Evolutionary conservation across 2,888 invertebrate genomes (phyloP).

Genomic region (Limenitis camilla): DNA sequence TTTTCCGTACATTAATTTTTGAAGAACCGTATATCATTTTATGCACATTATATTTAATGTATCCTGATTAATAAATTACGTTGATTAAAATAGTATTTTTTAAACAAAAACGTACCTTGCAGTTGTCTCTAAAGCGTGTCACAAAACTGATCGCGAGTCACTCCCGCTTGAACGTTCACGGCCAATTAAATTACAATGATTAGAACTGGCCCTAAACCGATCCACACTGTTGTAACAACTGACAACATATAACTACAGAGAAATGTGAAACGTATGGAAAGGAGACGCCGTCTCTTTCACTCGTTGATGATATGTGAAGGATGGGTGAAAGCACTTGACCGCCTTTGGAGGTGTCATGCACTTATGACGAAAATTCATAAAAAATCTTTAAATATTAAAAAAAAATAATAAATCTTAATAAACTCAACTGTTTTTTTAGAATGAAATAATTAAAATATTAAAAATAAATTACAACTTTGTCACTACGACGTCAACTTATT

Average conservation of each 20-base stretch:
- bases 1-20: too few relatives aligned
- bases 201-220: slow-evolving; percentile 53
- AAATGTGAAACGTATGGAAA: slow-evolving; percentile 69
- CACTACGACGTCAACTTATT: background rate
- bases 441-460: too few relatives aligned
- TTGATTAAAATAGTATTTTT: background rate
- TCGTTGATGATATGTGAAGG: slow-evolving; percentile 38
- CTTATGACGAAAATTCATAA: slow-evolving; percentile 27
- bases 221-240: slow-evolving; percentile 58
- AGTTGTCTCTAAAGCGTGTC: slow-evolving; percentile 30
- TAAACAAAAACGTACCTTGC: slow-evolving; percentile 33
- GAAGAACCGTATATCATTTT: too few relatives aligned
- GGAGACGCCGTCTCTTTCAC: slow-evolving; percentile 53
- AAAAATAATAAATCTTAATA: too few relatives aligned
- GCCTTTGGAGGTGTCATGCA: slow-evolving; percentile 64
- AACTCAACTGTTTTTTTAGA: too few relatives aligned
- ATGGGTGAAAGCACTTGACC: slow-evolving; percentile 54
- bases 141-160: slow-evolving; percentile 29
- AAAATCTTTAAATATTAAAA: too few relatives aligned
- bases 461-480: too few relatives aligned
- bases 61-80: background rate
- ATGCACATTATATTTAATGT: too few relatives aligned
- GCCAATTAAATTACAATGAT: slow-evolving; percentile 48
- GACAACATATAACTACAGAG: slow-evolving; percentile 57
- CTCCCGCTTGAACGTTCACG: slow-evolving; percentile 42